Evolutionary conservation across 2,113 vertebrate species (phyloP).

Genomic region (Perca schrenkii): DNA sequence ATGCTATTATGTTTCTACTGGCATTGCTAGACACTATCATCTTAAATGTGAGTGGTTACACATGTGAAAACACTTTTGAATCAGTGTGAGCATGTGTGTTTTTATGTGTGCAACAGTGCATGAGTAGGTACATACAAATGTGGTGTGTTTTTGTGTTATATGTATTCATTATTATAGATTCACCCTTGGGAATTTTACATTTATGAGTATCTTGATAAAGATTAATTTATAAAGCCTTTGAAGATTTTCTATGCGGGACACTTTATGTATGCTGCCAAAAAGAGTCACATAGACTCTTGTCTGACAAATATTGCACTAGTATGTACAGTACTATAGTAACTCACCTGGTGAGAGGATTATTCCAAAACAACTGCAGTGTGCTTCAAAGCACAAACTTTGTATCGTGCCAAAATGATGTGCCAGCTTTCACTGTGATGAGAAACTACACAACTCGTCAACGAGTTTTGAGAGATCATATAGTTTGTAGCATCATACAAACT

Average conservation of each 20-base stretch:
- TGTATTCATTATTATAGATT: slow-evolving; percentile 40
- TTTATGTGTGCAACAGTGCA: slow-evolving; percentile 63
- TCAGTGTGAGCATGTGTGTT: slow-evolving; percentile 61
- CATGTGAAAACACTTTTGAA: slow-evolving; percentile 30
- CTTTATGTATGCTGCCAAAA: slow-evolving; percentile 61
- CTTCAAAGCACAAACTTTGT: slow-evolving; percentile 55
- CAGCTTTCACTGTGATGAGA: slow-evolving; percentile 71
- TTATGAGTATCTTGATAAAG: slow-evolving; percentile 26
- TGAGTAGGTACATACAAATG: slow-evolving; percentile 46
- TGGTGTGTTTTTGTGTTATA: slow-evolving; percentile 56
- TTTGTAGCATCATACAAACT: slow-evolving; percentile 53
- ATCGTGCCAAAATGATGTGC: slow-evolving; percentile 56
- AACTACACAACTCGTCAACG: slow-evolving; percentile 34
- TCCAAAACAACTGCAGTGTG: slow-evolving; percentile 45
- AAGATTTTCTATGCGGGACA: slow-evolving; percentile 47
- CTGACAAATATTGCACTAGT: slow-evolving; percentile 65
- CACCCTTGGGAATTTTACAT: slow-evolving; percentile 42
- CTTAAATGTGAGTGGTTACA: slow-evolving; percentile 45
- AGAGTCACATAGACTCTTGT: slow-evolving; percentile 41
- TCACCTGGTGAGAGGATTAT: slow-evolving; percentile 39
- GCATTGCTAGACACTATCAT: slow-evolving; percentile 24
- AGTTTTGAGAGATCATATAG: slow-evolving; percentile 12
- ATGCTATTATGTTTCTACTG: slow-evolving; percentile 44
- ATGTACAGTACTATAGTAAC: slow-evolving; percentile 17
- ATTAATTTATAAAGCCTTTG: slow-evolving; percentile 30